Evolutionary conservation across 1,140 invertebrate genomes (phyloP).

Genomic region (Procambarus virginalis): DNA sequence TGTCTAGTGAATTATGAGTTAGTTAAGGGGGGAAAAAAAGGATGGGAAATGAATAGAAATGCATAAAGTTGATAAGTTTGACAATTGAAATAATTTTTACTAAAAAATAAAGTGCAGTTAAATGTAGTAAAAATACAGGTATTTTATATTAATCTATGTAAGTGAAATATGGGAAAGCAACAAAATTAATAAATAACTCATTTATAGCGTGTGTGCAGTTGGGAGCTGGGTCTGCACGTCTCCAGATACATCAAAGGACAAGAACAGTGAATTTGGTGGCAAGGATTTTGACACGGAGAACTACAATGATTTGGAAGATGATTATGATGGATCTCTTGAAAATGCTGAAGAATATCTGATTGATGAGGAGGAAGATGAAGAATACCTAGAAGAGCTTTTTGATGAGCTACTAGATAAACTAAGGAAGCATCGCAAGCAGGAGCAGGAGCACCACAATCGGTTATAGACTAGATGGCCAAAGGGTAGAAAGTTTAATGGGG

Average conservation of each 20-base stretch:
- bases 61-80: no score
- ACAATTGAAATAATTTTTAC: no score
- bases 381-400: slow-evolving; percentile 52
- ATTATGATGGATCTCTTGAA: neutral
- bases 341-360: slow-evolving; percentile 31
- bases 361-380: slow-evolving; percentile 52
- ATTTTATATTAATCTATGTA: no score
- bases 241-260: slow-evolving; percentile 60
- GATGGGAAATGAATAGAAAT: no score
- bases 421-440: slow-evolving; percentile 21
- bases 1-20: no score
- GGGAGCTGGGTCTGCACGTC: slow-evolving; percentile 73
- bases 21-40: no score
- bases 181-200: neutral
- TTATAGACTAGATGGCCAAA: neutral
- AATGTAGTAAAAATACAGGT: no score
- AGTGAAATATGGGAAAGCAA: no score
- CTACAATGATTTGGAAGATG: slow-evolving; percentile 2
- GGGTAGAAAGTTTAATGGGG: no score
- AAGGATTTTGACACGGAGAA: slow-evolving; percentile 18
- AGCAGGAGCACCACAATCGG: slow-evolving; percentile 37
- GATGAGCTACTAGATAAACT: slow-evolving; percentile 56
- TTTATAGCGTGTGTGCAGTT: slow-evolving; percentile 72
- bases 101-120: no score
- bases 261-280: slow-evolving; percentile 63